Conservation (phyloP, 2,888 invertebrate genomes). For the Bimastos eiseni region DNA sequence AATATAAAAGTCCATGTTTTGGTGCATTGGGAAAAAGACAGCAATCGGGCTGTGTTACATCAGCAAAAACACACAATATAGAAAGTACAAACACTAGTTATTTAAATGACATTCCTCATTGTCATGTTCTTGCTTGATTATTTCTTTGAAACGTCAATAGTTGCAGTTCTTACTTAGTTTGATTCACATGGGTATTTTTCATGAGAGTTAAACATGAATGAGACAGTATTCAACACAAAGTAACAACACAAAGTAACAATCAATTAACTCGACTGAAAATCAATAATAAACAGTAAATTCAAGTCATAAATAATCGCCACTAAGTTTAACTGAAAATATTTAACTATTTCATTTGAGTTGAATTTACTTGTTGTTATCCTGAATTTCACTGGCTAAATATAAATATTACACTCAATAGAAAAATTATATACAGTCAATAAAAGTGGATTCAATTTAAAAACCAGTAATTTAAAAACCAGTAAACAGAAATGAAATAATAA, state of each 20-base stretch:
- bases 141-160: background rate
- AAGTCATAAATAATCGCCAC: background rate
- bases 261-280: background rate
- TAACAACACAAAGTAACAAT: constrained; percentile 1
- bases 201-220: background rate
- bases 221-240: background rate
- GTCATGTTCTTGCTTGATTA: background rate
- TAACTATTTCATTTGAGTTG: background rate
- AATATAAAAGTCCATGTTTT: background rate
- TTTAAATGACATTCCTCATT: background rate
- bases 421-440: background rate
- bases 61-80: too few species aligned
- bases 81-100: background rate
- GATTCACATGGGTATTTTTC: background rate
- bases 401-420: background rate
- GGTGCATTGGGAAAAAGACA: background rate
- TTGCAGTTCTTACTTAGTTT: background rate
- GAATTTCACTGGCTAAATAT: background rate
- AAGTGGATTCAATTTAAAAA: background rate
- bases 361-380: background rate
- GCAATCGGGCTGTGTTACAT: background rate
- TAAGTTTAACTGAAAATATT: background rate
- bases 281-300: constrained; percentile 4
- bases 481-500: background rate
- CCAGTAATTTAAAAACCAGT: background rate